Conservation (phyloP, 2,797 vertebrate genomes). For the Typhlichthys subterraneus region DNA sequence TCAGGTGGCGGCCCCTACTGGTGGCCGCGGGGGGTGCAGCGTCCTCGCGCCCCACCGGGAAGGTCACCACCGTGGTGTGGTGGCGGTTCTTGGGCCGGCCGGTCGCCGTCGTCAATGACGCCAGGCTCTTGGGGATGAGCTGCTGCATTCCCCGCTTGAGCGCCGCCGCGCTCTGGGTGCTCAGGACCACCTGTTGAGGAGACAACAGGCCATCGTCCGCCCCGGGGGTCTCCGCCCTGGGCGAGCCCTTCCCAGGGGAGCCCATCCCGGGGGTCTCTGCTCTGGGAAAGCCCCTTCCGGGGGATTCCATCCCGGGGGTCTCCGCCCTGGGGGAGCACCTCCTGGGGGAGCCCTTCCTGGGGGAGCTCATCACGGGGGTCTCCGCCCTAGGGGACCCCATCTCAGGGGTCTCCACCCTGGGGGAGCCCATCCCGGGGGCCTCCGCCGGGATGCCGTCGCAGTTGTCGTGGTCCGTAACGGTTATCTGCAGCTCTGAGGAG, state of each 20-base stretch:
- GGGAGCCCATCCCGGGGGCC: too few species aligned
- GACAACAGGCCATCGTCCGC: background rate
- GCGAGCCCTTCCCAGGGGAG: too few species aligned
- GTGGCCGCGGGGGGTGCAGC: background rate
- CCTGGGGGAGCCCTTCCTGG: background rate
- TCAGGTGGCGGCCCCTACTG: conserved; percentile 49
- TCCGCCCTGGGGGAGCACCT: background rate
- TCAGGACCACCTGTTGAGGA: conserved; percentile 74
- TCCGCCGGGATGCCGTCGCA: background rate
- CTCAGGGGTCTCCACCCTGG: too few species aligned
- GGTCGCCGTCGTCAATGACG: conserved; percentile 28
- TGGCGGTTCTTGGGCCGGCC: conserved; percentile 78
- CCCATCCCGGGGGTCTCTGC: too few species aligned
- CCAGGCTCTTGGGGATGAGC: conserved; percentile 88
- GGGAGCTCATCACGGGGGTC: background rate
- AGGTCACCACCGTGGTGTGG: conserved; percentile 82
- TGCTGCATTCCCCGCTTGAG: conserved; percentile 84
- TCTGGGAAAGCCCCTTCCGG: too few species aligned
- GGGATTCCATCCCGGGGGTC: background rate
- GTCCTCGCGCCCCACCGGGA: conserved; percentile 68
- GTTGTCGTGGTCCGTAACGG: conserved; percentile 52
- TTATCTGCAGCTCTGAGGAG: conserved; percentile 66
- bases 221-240: too few species aligned
- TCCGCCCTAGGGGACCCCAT: too few species aligned
- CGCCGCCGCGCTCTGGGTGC: conserved; percentile 83